Percentiles rank a stretch among this genome's conserved stretches.
These are phyloP conservation scores for Lepidurus packardi DNA, from an alignment of 1,140 invertebrate species.

Conservation along the genomic window DNA sequence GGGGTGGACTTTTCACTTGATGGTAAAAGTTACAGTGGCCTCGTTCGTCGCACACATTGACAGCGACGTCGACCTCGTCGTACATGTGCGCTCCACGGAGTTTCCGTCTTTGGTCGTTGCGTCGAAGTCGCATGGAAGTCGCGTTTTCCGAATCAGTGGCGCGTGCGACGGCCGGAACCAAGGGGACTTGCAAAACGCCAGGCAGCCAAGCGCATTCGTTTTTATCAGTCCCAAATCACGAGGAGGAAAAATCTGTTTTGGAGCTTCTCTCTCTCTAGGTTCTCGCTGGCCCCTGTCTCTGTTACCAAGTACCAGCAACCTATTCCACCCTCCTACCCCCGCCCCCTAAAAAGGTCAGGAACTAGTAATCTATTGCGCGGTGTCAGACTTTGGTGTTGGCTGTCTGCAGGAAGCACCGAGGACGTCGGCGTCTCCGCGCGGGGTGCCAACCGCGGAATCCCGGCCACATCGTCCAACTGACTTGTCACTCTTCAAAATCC, in stretches of 20 bases:
- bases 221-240: slow-evolving; percentile 5
- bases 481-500: not conserved
- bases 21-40: not conserved
- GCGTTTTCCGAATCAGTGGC: slow-evolving; percentile 20
- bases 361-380: slow-evolving; percentile 14
- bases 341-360: not conserved
- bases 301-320: not conserved
- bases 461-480: not conserved
- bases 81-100: not conserved
- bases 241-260: slow-evolving; percentile 11
- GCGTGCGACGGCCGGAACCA: slow-evolving; percentile 19
- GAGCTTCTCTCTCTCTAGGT: not conserved
- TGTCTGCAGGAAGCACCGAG: slow-evolving; percentile 3
- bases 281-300: not conserved
- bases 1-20: not conserved
- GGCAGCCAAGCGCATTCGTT: slow-evolving; percentile 16
- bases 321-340: not conserved
- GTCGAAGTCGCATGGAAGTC: slow-evolving; percentile 17
- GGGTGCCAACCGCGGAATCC: slow-evolving; percentile 16
- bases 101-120: slow-evolving; percentile 9
- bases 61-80: not conserved
- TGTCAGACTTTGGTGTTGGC: slow-evolving; percentile 3
- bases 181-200: slow-evolving; percentile 20
- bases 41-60: not conserved
- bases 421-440: slow-evolving; percentile 8